Evolutionary conservation across 2,888 invertebrate genomes (phyloP), one percentile per base, ranked within the genome.

Genomic region (Amphipoea lucens): DNA sequence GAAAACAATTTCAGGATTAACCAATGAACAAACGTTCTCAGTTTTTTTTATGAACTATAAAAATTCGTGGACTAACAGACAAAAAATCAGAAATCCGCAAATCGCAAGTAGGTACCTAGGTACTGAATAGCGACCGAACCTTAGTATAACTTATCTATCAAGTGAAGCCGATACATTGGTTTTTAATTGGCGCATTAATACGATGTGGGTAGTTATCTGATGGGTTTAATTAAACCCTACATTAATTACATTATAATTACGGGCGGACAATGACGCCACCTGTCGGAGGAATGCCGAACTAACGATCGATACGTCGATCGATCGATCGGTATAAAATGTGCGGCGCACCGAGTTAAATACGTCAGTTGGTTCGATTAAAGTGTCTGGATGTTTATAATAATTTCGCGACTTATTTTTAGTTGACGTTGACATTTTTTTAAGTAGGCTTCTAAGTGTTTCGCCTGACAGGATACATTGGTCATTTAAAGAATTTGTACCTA

Each of bases 211-310:
- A 84, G 90, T 93, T 96, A 96, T 95, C 95, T 94, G 95, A 95
- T 95, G 94, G 90, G 84, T 93, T 93, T 95, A 95, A 96, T 96
- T 95, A 95, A 93, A 91, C 91, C 90, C 90, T 93, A 94, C 96
- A 94, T 95, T 96, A 96, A 96, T 96, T 96, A 96, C 95, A 94
- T 94, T 96, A 94, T 96, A 96, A 96, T 96, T 96, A 96, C 93
- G 81, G 89, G 74, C 85, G 92, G 91, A 95, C 95, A 95, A 96
- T 94, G 95, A 93, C 94, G 94, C 94, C 95, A 95, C 93, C 95
- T 95, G 95, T 94, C 95, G 90, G 87, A 88, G 88, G 94, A 91
- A 95, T 95, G 94, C 92, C 92, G 91, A 93, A 94, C 93, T 94
- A 95, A 94, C 93, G 92, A 94, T 92, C 89, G 82, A 90, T 89